phyloP scores from a whole-genome alignment of 2,888 invertebrate genomes.

The Trisateles emortualis region DNA sequence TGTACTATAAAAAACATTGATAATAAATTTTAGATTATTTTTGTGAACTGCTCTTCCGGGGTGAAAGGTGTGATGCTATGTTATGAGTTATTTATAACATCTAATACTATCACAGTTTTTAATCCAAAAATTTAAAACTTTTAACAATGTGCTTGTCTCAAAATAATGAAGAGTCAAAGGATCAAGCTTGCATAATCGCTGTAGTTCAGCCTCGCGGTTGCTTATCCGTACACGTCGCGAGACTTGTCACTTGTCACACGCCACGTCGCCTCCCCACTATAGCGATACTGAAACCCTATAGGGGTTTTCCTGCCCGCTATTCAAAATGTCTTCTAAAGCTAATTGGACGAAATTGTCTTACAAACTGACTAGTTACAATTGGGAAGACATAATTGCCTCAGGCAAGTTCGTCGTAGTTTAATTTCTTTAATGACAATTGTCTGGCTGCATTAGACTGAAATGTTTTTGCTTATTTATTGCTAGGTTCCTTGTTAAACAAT shows the following conservation, averaged over 20 bases:
- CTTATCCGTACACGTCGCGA: constrained; percentile 76
- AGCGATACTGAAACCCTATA: constrained; percentile 68
- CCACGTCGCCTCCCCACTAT: constrained; percentile 66
- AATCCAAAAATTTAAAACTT: not conserved
- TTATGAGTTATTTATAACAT: no score
- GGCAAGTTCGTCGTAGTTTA: constrained; percentile 8
- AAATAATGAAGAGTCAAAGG: constrained; percentile 37
- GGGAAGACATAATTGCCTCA: constrained; percentile 27
- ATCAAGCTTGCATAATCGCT: constrained; percentile 56
- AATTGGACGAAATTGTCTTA: constrained; percentile 48
- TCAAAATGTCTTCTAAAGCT: constrained; percentile 54
- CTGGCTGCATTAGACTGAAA: not conserved
- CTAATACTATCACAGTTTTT: not conserved
- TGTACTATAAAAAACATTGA: no score
- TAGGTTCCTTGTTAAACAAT: not conserved
- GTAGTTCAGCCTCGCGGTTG: constrained; percentile 61
- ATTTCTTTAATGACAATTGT: constrained; percentile 2
- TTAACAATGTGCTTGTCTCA: not conserved
- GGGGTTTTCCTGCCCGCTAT: constrained; percentile 63
- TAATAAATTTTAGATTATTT: no score
- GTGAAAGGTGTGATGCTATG: no score
- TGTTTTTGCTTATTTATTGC: not conserved
- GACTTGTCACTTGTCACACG: constrained; percentile 82
- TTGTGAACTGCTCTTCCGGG: no score
- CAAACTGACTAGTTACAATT: constrained; percentile 33